These are phyloP conservation scores for Coregonus sp. DNA, from an alignment of 2,797 vertebrate genomes.

Conservation along the genomic window DNA sequence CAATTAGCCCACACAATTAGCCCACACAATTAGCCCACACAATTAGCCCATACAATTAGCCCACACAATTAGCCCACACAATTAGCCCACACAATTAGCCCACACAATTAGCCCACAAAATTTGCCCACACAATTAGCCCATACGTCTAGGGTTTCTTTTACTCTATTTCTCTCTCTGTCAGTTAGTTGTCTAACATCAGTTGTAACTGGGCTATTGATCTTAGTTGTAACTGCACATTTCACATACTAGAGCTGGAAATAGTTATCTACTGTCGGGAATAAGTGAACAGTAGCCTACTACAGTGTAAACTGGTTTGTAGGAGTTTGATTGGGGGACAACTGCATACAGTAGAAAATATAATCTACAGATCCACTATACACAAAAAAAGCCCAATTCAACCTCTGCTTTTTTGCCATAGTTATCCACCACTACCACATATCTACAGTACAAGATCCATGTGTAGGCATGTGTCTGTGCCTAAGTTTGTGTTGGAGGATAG, in stretches of 20 bases:
- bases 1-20: not conserved
- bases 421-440: not conserved
- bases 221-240: not conserved
- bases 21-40: not conserved
- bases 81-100: not conserved
- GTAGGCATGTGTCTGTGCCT: no score
- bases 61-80: not conserved
- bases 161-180: not conserved
- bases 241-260: not conserved
- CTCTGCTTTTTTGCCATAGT: not conserved
- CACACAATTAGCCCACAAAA: no score
- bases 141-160: not conserved
- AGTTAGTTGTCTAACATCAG: not conserved
- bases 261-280: not conserved
- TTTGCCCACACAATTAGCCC: not conserved
- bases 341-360: not conserved
- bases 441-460: no score
- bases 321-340: not conserved
- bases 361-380: conserved; percentile 5
- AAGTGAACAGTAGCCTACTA: not conserved
- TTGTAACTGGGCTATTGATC: not conserved
- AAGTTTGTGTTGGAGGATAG: no score
- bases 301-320: not conserved
- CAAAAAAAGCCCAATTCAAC: not conserved
- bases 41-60: not conserved